These are phyloP conservation scores for Carabus problematicus DNA, from an alignment of 2,888 invertebrate genomes.

Conservation along the genomic window DNA sequence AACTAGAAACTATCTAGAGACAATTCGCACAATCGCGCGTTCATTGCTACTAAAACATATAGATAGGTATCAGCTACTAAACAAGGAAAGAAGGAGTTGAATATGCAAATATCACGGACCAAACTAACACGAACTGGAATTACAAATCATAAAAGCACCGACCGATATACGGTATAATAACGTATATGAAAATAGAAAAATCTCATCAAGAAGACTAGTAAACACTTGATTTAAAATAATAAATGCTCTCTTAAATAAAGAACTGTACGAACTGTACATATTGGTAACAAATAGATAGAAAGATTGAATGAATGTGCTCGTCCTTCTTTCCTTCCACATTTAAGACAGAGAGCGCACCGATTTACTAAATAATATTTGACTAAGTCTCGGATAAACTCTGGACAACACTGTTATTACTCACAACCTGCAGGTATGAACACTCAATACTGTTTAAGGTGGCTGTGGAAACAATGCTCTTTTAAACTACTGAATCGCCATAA, in stretches of 20 bases:
- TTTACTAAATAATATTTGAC: slow-evolving; percentile 29
- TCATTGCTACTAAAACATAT: slow-evolving; percentile 16
- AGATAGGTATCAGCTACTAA: slow-evolving; percentile 8
- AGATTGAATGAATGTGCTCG: neutral
- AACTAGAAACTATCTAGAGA: neutral
- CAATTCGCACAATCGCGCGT: slow-evolving; percentile 8
- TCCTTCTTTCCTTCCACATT: slow-evolving; percentile 33
- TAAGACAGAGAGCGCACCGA: slow-evolving; percentile 31
- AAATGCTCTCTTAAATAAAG: slow-evolving; percentile 3
- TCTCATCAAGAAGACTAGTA: neutral
- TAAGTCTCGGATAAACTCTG: slow-evolving; percentile 25
- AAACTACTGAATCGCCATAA: slow-evolving; percentile 41
- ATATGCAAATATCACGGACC: neutral
- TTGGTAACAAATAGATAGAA: slow-evolving; percentile 3
- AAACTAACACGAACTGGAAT: neutral
- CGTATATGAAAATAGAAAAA: slow-evolving; percentile 2
- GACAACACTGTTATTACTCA: slow-evolving; percentile 46
- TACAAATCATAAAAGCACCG: slow-evolving; percentile 1
- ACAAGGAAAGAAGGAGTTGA: slow-evolving; percentile 36
- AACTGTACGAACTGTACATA: too few species aligned
- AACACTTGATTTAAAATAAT: slow-evolving; percentile 17
- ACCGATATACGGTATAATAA: too few species aligned
- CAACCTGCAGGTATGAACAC: slow-evolving; percentile 55
- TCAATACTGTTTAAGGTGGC: slow-evolving; percentile 52
- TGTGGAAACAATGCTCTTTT: slow-evolving; percentile 42